These are phyloP conservation scores for Drosophila leontia DNA, from an alignment of 1,140 invertebrate species.

Conservation along the genomic window DNA sequence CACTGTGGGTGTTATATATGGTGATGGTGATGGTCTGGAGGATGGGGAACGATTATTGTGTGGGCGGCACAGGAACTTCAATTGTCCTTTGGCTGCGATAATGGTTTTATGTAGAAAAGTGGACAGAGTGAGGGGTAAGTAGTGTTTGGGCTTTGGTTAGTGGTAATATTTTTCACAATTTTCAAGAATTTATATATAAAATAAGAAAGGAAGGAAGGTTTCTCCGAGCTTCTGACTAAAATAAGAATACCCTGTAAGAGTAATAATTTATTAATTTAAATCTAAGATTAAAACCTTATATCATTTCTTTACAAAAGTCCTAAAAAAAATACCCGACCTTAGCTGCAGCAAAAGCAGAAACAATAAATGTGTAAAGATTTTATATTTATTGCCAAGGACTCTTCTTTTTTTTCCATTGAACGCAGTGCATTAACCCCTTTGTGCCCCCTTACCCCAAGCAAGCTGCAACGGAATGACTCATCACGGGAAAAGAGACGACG, in stretches of 20 bases:
- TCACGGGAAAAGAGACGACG: constrained; percentile 50
- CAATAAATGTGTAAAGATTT: constrained; percentile 72
- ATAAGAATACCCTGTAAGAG: no score
- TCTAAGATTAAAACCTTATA: background rate
- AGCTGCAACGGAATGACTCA: constrained; percentile 73
- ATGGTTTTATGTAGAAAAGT: constrained; percentile 37
- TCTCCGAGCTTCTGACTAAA: no score
- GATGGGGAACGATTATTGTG: constrained; percentile 34
- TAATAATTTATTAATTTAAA: background rate
- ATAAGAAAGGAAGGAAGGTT: no score
- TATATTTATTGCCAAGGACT: constrained; percentile 78
- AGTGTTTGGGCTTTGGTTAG: background rate
- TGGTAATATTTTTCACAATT: background rate
- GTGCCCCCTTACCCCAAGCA: constrained; percentile 33
- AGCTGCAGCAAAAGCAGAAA: constrained; percentile 33
- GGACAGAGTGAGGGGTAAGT: background rate
- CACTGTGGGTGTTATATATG: constrained; percentile 59
- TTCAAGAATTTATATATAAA: background rate
- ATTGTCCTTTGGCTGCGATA: constrained; percentile 50
- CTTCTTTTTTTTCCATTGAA: constrained; percentile 27
- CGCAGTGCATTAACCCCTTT: constrained; percentile 80
- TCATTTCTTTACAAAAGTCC: constrained; percentile 9
- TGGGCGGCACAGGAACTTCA: constrained; percentile 33
- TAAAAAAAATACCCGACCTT: constrained; percentile 1
- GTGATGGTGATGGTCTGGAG: constrained; percentile 4